Conservation (phyloP, 2,797 vertebrate species). For the Falco novaeseelandiae region DNA sequence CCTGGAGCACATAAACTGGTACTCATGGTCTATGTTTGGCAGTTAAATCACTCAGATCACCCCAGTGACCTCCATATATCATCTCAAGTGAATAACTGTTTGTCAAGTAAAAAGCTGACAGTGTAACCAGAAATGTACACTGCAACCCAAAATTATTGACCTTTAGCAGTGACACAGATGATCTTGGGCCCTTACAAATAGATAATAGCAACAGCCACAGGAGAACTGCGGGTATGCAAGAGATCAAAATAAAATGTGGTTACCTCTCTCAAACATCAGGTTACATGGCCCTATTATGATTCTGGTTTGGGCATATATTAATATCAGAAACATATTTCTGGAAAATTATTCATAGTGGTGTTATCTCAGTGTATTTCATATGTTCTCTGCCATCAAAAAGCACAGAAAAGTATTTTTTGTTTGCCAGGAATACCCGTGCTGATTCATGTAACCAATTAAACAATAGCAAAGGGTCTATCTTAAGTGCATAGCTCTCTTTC, state of each 20-base stretch:
- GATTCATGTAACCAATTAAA: background rate
- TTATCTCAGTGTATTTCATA: background rate
- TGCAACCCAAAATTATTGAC: background rate
- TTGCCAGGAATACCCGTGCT: background rate
- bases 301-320: background rate
- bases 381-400: background rate
- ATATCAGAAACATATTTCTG: background rate
- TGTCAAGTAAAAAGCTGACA: background rate
- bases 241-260: background rate
- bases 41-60: background rate
- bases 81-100: background rate
- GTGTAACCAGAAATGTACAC: background rate
- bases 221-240: background rate
- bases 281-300: background rate
- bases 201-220: background rate
- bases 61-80: background rate
- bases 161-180: background rate
- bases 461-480: background rate
- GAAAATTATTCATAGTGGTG: background rate
- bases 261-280: background rate
- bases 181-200: background rate
- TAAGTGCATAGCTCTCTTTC: background rate
- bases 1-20: background rate
- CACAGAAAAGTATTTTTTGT: background rate
- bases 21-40: background rate